Conservation (phyloP, 2,113 vertebrate genomes). For the Burhinus oedicnemus region DNA sequence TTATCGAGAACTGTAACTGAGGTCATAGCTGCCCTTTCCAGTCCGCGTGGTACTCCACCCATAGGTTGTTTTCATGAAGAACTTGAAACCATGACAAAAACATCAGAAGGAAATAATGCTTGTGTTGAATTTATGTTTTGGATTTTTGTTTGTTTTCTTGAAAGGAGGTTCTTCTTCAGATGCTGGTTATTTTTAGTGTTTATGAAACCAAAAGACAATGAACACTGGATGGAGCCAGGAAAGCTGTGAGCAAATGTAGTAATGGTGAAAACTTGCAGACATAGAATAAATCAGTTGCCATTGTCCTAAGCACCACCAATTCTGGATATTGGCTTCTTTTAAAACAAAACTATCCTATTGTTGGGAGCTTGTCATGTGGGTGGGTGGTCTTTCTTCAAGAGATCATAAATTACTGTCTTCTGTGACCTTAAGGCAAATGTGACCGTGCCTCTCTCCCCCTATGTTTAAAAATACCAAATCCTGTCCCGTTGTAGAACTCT, state of each 20-base stretch:
- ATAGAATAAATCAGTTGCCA: not conserved
- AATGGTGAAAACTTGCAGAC: not conserved
- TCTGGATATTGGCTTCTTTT: not conserved
- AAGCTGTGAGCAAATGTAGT: not conserved
- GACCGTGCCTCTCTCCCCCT: not conserved
- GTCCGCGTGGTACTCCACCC: constrained; percentile 32
- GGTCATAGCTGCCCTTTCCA: constrained; percentile 53
- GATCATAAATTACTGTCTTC: not conserved
- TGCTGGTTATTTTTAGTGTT: constrained; percentile 28
- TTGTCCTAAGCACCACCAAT: not conserved
- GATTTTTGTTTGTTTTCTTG: constrained; percentile 42
- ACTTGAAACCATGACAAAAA: constrained; percentile 46
- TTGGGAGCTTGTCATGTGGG: not conserved
- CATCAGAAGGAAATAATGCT: constrained; percentile 50
- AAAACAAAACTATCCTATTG: not conserved
- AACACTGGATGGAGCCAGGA: not conserved
- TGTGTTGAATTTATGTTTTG: constrained; percentile 9
- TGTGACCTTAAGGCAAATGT: not conserved
- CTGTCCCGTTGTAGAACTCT: not conserved
- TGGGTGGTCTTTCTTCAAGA: not conserved
- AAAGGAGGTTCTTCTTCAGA: constrained; percentile 37
- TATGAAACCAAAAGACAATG: not conserved
- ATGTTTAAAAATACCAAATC: not conserved
- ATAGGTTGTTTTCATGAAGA: constrained; percentile 45
- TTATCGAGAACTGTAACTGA: not conserved